A percentile compares a stretch with the other conserved stretches of the same genome.
These are phyloP conservation scores for Microcebus tavaratra DNA, from an alignment of 2,113 vertebrate genomes.

Conservation along the genomic window DNA sequence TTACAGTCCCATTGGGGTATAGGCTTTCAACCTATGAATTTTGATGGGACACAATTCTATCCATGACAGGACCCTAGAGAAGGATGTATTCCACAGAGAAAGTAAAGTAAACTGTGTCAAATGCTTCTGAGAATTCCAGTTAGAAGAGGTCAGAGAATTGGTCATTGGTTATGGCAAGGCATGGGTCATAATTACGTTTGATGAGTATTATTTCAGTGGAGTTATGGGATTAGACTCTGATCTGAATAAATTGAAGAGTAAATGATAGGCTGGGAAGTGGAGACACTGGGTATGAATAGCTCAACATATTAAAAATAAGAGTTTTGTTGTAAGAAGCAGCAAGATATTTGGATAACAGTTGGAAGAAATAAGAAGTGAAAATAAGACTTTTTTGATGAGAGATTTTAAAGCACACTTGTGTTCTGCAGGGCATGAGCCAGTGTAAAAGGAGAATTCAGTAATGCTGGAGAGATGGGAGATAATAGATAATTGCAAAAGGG, in stretches of 20 bases:
- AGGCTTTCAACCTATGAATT: neutral
- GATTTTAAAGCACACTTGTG: neutral
- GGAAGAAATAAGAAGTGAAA: neutral
- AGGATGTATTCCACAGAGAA: neutral
- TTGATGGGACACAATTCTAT: neutral
- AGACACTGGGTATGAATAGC: neutral
- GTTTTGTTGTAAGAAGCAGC: neutral
- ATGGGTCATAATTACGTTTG: neutral
- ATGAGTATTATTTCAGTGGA: neutral
- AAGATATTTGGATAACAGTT: neutral
- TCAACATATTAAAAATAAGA: neutral
- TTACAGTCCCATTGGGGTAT: neutral
- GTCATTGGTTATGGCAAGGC: neutral
- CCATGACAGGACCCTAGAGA: neutral
- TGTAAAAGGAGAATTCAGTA: neutral
- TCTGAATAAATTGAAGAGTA: neutral
- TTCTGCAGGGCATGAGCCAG: neutral
- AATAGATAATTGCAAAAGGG: neutral
- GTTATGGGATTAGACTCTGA: neutral
- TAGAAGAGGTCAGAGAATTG: neutral
- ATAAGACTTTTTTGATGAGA: neutral
- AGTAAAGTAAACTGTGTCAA: neutral
- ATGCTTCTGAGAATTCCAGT: neutral
- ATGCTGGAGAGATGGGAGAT: neutral
- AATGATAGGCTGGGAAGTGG: neutral